Percentiles rank a stretch among this genome's conserved stretches.
Conservation (phyloP, 2,113 vertebrate genomes). For the Hippocampus mohnikei region DNA sequence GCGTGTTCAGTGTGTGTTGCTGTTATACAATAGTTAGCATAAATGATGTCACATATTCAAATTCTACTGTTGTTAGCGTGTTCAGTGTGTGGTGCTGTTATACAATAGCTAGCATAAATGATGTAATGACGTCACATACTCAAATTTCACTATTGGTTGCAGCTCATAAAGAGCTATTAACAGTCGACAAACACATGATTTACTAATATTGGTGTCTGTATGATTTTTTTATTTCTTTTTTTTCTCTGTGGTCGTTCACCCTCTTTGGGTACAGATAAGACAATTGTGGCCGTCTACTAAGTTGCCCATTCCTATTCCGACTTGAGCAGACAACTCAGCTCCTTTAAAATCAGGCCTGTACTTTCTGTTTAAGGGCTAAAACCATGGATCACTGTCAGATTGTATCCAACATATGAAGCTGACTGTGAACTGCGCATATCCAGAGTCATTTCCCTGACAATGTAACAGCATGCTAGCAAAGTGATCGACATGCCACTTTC, state of each 20-base stretch:
- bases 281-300: background rate
- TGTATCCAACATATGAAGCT: constrained; percentile 36
- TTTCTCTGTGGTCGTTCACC: too few species aligned
- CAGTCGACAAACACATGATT: too few species aligned
- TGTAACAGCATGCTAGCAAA: constrained; percentile 49
- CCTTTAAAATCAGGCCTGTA: constrained; percentile 27
- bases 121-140: background rate
- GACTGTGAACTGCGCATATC: constrained; percentile 46
- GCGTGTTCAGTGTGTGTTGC: background rate
- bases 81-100: background rate
- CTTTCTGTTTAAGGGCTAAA: constrained; percentile 29
- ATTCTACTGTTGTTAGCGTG: background rate
- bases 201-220: too few species aligned
- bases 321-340: constrained; percentile 13
- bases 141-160: background rate
- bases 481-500: constrained; percentile 56
- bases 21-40: background rate
- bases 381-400: constrained; percentile 51
- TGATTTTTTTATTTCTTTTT: background rate
- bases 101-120: background rate
- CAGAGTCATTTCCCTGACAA: constrained; percentile 57
- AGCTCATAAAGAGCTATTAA: too few species aligned
- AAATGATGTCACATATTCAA: background rate
- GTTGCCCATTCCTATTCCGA: background rate
- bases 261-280: background rate